Evolutionary conservation across 2,888 invertebrate genomes (phyloP), one percentile per base, ranked within the genome.

Genomic region (Zygothrica quintamaculata): DNA sequence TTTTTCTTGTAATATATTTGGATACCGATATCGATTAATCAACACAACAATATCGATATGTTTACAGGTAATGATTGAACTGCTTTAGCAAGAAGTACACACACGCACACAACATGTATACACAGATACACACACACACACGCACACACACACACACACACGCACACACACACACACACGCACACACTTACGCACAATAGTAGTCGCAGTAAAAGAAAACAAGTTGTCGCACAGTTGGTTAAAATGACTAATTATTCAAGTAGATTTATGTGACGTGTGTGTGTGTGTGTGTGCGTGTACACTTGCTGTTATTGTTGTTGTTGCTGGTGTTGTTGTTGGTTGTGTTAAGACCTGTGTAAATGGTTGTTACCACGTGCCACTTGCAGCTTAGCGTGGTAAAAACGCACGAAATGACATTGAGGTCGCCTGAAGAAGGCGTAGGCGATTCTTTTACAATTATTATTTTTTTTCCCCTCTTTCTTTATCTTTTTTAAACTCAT

Each of bases 171-270:
- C 40, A 22, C 18, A 22, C 5, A 22, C 18, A 22, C 2, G 2
- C 2, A 22, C 3, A 22, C 58, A n/a, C n/a, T n/a, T n/a, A n/a
- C n/a, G n/a, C n/a, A n/a, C n/a, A n/a, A n/a, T n/a, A n/a, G n/a
- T n/a, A n/a, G n/a, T n/a, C n/a, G n/a, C n/a, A n/a, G n/a, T n/a
- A n/a, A n/a, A 66, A 36, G 56, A 62, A 77, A 77, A 77, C 77
- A 77, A 77, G 75, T 78, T 72, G 75, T 75, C 64, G 75, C 65
- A 73, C 73, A 70, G 66, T 73, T 61, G 73, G 74, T 52, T 56
- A 58, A 36, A 59, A 8, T 40, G 22, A 18, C 37, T 37, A 25
- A 37, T 60, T 29, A 39, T 39, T 11, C 22, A 25, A 29, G 13
- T 16, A 47, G 8, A 12, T 25, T 9, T 12, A 8, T 9, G 29